Conservation (phyloP, 30 jellyfish, hydroid and myxozoan species). For the Nemopilema nomurai region DNA sequence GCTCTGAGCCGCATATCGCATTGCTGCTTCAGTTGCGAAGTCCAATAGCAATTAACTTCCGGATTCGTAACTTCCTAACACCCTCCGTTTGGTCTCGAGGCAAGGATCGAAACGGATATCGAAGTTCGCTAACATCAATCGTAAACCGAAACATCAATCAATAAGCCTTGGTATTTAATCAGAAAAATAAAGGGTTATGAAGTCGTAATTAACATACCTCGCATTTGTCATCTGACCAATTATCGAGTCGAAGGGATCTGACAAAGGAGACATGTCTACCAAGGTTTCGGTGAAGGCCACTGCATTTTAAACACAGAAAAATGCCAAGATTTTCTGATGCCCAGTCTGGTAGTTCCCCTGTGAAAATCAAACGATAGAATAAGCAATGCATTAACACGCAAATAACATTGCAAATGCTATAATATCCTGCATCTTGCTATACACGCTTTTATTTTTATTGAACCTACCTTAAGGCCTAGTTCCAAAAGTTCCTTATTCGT, state of each 20-base stretch:
- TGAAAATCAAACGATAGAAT: too few species aligned
- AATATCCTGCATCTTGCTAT: too few species aligned
- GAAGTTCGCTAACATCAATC: not conserved
- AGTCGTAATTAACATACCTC: slow-evolving; percentile 48
- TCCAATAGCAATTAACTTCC: not conserved
- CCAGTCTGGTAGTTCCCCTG: slow-evolving; percentile 81
- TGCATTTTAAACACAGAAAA: slow-evolving; percentile 73
- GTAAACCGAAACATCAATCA: not conserved
- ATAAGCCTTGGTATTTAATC: not conserved
- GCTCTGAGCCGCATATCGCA: not conserved
- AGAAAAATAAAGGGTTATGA: not conserved
- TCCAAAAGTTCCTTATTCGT: too few species aligned
- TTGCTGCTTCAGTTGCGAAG: not conserved
- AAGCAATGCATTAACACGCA: too few species aligned
- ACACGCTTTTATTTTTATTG: too few species aligned
- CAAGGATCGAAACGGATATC: not conserved
- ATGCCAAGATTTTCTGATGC: slow-evolving; percentile 70
- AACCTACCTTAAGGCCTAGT: too few species aligned
- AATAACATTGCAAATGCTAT: too few species aligned
- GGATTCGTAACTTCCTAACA: not conserved
- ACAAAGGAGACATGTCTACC: slow-evolving; percentile 54
- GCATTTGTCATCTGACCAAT: slow-evolving; percentile 64
- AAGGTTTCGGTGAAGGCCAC: slow-evolving; percentile 74
- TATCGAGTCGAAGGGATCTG: slow-evolving; percentile 69
- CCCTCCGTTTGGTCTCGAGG: not conserved